These are phyloP conservation scores for Porites rus DNA, from an alignment of 92 coral and sea anemone species.

Conservation along the genomic window DNA sequence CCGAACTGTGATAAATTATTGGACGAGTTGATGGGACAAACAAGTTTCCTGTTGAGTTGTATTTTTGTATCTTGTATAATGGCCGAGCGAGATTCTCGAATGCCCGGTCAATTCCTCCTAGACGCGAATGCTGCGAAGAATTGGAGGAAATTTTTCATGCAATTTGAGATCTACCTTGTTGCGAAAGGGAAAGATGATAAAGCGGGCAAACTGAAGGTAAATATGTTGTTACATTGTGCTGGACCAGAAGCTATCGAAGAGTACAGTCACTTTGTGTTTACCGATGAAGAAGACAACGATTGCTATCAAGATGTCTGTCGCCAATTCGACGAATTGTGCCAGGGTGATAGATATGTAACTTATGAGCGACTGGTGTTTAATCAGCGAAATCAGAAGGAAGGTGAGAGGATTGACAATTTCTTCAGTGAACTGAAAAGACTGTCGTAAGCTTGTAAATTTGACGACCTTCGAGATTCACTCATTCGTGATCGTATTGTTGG, in stretches of 20 bases:
- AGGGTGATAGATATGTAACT: slow-evolving; percentile 62
- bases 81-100: no score
- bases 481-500: slow-evolving; percentile 75
- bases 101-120: no score
- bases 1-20: no score
- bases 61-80: no score
- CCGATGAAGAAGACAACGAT: slow-evolving; percentile 45
- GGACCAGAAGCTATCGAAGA: slow-evolving; percentile 67
- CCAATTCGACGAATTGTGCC: slow-evolving; percentile 58
- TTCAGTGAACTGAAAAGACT: slow-evolving; percentile 72
- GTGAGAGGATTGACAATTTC: slow-evolving; percentile 68
- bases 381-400: slow-evolving; percentile 67
- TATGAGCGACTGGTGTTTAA: slow-evolving; percentile 67
- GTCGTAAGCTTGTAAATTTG: slow-evolving; percentile 15
- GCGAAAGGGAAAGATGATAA: slow-evolving; percentile 56
- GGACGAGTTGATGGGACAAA: no score
- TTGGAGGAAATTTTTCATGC: slow-evolving; percentile 64
- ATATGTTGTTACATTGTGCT: slow-evolving; percentile 67
- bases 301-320: slow-evolving; percentile 5
- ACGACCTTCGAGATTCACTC: slow-evolving; percentile 63
- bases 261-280: slow-evolving; percentile 60
- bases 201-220: slow-evolving; percentile 54
- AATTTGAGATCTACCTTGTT: slow-evolving; percentile 62
- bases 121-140: slow-evolving; percentile 22
- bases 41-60: no score